These are phyloP conservation scores for Lota lota DNA, from an alignment of 2,113 vertebrate genomes.

Conservation along the genomic window DNA sequence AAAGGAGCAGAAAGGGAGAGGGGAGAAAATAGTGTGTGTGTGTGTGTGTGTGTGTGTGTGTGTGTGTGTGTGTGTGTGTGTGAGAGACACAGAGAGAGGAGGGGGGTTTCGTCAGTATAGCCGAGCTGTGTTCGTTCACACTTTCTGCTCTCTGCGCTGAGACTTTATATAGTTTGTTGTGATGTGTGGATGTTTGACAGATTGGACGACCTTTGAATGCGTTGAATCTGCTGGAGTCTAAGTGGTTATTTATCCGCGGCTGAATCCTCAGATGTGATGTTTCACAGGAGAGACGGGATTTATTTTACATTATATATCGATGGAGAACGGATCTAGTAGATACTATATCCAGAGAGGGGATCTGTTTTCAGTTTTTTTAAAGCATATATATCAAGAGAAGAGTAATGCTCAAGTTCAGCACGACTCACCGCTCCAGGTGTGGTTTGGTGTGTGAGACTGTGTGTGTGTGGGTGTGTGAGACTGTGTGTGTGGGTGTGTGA, in stretches of 20 bases:
- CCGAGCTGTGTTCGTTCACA: too few species aligned
- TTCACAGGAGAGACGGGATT: too few species aligned
- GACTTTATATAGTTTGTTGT: too few species aligned
- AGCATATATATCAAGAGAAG: not conserved
- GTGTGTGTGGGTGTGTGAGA: not conserved
- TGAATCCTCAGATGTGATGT: too few species aligned
- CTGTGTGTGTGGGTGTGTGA: not conserved
- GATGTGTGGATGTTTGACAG: too few species aligned
- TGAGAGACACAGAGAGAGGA: not conserved
- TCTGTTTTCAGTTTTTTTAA: too few species aligned
- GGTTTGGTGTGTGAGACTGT: slow-evolving; percentile 6
- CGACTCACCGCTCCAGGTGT: slow-evolving; percentile 37
- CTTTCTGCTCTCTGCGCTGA: not conserved
- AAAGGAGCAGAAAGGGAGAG: not conserved
- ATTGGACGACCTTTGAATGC: too few species aligned
- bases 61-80: not conserved
- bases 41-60: not conserved
- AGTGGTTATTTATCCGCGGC: too few species aligned
- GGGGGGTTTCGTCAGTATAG: not conserved
- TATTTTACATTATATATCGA: too few species aligned
- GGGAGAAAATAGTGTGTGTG: not conserved
- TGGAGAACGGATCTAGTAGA: too few species aligned
- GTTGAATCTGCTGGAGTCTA: too few species aligned
- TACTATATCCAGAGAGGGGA: too few species aligned
- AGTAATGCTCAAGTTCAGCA: slow-evolving; percentile 44